Percentiles rank a stretch among this genome's conserved stretches.
Evolutionary conservation across 2,797 vertebrate species (phyloP).

Genomic region (Bradypodion pumilum): DNA sequence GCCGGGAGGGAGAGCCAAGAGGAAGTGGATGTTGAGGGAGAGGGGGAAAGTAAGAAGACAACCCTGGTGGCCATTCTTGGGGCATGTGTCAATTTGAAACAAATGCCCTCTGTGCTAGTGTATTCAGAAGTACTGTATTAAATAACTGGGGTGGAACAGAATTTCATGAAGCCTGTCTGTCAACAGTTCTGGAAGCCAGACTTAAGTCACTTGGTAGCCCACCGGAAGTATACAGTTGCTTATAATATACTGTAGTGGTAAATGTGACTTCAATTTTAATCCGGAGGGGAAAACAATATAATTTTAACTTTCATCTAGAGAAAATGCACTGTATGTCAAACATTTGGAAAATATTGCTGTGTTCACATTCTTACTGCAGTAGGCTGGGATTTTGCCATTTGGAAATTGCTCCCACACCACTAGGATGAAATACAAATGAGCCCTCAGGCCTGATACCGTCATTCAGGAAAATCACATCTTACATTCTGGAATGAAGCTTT

Average conservation of each 20-base stretch:
- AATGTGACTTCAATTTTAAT: background rate
- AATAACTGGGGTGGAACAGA: background rate
- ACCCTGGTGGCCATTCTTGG: too few relatives aligned
- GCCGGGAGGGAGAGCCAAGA: too few relatives aligned
- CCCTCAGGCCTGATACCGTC: background rate
- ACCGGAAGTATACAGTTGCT: background rate
- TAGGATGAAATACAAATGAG: background rate
- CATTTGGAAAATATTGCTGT: background rate
- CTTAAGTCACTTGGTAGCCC: background rate
- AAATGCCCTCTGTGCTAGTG: background rate
- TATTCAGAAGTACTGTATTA: too few relatives aligned
- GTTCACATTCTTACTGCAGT: background rate
- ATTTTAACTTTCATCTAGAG: background rate
- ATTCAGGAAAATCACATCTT: background rate
- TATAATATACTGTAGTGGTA: background rate
- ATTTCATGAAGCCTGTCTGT: background rate
- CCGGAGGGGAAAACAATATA: too few relatives aligned
- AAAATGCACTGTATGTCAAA: background rate
- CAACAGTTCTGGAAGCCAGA: background rate
- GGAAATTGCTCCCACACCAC: background rate
- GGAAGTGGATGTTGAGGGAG: background rate
- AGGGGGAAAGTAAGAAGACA: background rate
- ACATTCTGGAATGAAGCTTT: constrained; percentile 3
- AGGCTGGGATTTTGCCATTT: too few relatives aligned
- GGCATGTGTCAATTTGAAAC: background rate